Percentiles rank a stretch among this genome's conserved stretches.
Conservation (phyloP, 2,797 vertebrate species). For the Rhodeus uyekii region DNA sequence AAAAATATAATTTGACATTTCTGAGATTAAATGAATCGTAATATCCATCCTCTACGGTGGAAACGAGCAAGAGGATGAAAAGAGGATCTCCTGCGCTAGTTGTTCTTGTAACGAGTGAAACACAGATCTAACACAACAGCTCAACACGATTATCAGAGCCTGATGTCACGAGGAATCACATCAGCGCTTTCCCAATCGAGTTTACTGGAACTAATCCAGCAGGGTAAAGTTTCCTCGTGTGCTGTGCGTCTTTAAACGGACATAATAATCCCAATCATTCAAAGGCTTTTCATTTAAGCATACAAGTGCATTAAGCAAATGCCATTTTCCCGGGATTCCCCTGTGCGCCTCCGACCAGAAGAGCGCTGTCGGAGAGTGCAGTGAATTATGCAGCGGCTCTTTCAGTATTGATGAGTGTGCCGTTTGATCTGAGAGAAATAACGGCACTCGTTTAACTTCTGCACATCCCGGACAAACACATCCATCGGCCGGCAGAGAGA, state of each 20-base stretch:
- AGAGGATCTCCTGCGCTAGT: background rate
- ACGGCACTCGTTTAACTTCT: conserved; percentile 7
- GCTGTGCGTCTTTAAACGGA: background rate
- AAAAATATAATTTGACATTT: background rate
- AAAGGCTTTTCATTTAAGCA: background rate
- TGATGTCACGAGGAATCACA: background rate
- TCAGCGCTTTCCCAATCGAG: background rate
- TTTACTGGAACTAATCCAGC: background rate
- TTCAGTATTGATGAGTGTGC: conserved; percentile 44
- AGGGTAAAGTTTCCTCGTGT: background rate
- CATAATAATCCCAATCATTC: conserved; percentile 3
- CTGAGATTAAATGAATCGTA: background rate
- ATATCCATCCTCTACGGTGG: background rate
- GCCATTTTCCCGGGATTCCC: background rate
- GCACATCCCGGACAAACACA: background rate
- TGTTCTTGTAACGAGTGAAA: background rate
- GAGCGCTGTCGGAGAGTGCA: background rate
- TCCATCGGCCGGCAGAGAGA: no score
- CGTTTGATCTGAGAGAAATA: conserved; percentile 38
- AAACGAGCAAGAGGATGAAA: background rate
- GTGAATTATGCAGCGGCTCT: conserved; percentile 41
- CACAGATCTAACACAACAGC: conserved; percentile 11
- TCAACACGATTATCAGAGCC: background rate
- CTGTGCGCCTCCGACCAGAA: background rate
- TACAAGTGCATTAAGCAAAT: background rate